Percentiles rank a stretch among this genome's conserved stretches.
These are phyloP conservation scores for Syndactyla subalaris DNA, from an alignment of 2,797 vertebrate genomes.

Conservation along the genomic window DNA sequence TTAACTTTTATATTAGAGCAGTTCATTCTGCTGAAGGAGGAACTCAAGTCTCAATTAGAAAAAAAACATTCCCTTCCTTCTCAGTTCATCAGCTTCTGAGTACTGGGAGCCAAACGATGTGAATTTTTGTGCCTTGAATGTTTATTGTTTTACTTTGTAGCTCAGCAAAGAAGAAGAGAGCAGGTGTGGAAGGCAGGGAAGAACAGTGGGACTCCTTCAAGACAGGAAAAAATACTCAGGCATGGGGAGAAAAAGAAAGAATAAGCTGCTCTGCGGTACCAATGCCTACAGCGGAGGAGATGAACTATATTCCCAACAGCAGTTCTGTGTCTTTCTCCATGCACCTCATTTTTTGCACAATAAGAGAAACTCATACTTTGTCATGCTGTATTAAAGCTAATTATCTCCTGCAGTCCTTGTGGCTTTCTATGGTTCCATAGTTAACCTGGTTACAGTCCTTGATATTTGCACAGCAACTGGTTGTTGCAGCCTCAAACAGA, in stretches of 20 bases:
- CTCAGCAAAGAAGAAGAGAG: slow-evolving; percentile 52
- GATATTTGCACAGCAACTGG: neutral
- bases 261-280: slow-evolving; percentile 5
- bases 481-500: neutral
- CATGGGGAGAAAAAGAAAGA: slow-evolving; percentile 39
- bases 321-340: neutral
- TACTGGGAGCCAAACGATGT: neutral
- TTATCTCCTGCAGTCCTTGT: neutral
- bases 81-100: neutral
- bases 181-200: slow-evolving; percentile 67
- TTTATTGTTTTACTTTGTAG: slow-evolving; percentile 51
- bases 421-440: neutral
- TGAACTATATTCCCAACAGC: slow-evolving; percentile 5
- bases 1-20: neutral
- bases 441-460: neutral
- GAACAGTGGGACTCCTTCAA: slow-evolving; percentile 62
- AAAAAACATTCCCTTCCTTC: neutral
- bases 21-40: neutral
- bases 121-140: slow-evolving; percentile 36
- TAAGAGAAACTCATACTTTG: slow-evolving; percentile 28
- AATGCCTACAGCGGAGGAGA: neutral
- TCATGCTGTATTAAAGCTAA: slow-evolving; percentile 24
- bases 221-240: slow-evolving; percentile 45
- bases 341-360: slow-evolving; percentile 21
- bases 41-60: neutral